Percentiles rank a stretch among this genome's conserved stretches.
Conservation (phyloP, 2,888 invertebrate species). For the Drosophila multiciliata region DNA sequence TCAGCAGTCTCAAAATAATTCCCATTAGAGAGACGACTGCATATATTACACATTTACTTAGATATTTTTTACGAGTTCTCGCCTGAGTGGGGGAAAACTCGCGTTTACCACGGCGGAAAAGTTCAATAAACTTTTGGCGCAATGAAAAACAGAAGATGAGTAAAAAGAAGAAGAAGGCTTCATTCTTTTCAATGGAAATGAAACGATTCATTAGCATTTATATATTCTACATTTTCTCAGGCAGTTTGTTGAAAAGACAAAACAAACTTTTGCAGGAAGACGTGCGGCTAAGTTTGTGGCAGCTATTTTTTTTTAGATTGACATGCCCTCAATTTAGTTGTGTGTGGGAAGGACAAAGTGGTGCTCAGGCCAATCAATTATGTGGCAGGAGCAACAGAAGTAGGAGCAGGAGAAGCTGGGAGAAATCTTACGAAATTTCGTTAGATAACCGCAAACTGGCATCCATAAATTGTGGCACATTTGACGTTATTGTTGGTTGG, state of each 20-base stretch:
- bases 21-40: not conserved
- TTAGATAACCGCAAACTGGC: conserved; percentile 58
- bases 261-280: not conserved
- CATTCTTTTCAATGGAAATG: conserved; percentile 13
- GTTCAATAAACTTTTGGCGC: conserved; percentile 56
- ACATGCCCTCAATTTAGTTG: conserved; percentile 28
- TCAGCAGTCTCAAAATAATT: conserved; percentile 3
- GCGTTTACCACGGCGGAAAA: conserved; percentile 12
- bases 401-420: conserved; percentile 7
- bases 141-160: not conserved
- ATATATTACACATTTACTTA: conserved; percentile 8
- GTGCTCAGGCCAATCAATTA: conserved; percentile 63
- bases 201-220: conserved; percentile 41
- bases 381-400: conserved; percentile 5
- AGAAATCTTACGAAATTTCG: conserved; percentile 40
- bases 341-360: conserved; percentile 14
- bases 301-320: conserved; percentile 23
- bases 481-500: conserved; percentile 10
- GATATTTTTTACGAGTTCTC: not conserved
- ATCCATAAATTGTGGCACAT: conserved; percentile 67
- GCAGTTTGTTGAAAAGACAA: not conserved
- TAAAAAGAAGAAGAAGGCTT: conserved; percentile 4
- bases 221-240: not conserved
- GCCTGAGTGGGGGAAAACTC: not conserved
- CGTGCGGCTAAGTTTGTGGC: not conserved